Evolutionary conservation across 2,797 vertebrate genomes (phyloP).

Genomic region (Myioborus melanocephalus): DNA sequence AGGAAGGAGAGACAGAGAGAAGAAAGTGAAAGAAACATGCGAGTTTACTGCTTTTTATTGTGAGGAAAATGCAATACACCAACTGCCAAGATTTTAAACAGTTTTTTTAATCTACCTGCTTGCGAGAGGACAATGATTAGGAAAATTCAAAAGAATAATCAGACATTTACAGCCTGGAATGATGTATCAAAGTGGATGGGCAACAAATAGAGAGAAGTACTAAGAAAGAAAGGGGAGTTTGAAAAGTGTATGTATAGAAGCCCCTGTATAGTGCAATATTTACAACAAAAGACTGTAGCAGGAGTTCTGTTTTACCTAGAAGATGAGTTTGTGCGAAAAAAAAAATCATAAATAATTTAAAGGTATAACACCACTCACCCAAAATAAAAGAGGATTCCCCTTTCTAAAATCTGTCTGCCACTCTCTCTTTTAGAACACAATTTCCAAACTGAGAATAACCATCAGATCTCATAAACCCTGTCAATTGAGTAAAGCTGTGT

Average conservation of each 20-base stretch:
- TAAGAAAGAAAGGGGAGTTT: neutral
- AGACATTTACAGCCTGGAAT: neutral
- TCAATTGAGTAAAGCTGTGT: neutral
- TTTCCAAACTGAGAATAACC: neutral
- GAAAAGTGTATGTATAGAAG: neutral
- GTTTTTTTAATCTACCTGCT: neutral
- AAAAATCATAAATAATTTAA: neutral
- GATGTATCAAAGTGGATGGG: neutral
- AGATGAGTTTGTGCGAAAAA: neutral
- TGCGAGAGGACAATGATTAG: neutral
- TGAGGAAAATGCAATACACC: neutral
- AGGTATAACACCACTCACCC: neutral
- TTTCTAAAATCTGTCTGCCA: neutral
- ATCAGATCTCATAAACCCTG: neutral
- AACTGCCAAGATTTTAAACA: neutral
- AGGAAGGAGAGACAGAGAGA: neutral
- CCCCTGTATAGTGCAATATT: neutral
- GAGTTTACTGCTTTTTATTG: neutral
- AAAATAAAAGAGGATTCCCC: neutral
- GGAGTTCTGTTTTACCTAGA: neutral
- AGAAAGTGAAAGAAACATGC: neutral
- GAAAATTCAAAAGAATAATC: neutral
- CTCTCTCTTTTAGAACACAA: neutral
- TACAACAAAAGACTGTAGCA: neutral
- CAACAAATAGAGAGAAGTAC: neutral